A percentile compares a stretch with the other conserved stretches of the same genome.
Conservation (phyloP, 2,113 vertebrate species). For the Illadopsis cleaveri region DNA sequence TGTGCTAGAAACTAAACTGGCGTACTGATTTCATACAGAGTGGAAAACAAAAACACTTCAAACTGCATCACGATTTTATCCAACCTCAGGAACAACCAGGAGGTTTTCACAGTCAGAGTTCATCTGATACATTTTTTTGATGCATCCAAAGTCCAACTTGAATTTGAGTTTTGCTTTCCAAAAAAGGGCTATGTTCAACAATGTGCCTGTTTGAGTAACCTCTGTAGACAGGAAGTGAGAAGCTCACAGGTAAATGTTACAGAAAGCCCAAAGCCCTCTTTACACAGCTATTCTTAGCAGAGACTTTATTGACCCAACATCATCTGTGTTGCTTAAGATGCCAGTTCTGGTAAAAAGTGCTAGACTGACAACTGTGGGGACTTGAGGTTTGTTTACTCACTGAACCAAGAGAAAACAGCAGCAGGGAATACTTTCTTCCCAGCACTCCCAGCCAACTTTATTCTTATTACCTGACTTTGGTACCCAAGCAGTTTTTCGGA, state of each 20-base stretch:
- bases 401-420: neutral
- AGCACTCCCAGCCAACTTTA: neutral
- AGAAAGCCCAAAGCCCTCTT: neutral
- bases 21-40: neutral
- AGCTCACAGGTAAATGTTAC: neutral
- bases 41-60: neutral
- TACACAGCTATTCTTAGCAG: slow-evolving; percentile 16
- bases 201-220: neutral
- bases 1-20: neutral
- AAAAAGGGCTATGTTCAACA: neutral
- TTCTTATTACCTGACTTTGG: neutral
- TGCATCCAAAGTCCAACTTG: neutral
- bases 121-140: neutral
- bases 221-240: neutral
- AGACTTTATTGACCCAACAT: neutral
- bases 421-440: neutral
- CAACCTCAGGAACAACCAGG: neutral
- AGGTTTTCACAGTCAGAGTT: neutral
- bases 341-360: neutral
- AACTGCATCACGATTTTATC: neutral
- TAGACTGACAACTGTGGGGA: neutral
- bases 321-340: neutral
- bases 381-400: neutral
- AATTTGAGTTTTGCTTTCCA: neutral
- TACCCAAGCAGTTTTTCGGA: neutral